Percentiles rank a stretch among this genome's conserved stretches.
phyloP scores from a whole-genome alignment of 2,888 invertebrate species.

The Cataglyphis albicans region DNA sequence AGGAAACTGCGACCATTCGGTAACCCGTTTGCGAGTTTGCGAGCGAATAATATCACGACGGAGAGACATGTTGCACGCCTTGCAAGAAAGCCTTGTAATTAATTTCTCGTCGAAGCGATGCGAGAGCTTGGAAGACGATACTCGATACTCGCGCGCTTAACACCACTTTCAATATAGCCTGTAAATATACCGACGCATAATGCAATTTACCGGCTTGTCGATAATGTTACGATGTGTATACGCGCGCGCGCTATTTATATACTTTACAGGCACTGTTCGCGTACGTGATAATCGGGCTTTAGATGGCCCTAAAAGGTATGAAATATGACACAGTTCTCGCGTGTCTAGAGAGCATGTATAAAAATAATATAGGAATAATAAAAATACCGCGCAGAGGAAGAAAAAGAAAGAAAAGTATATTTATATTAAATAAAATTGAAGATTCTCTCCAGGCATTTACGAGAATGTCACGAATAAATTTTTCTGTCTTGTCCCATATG shows the following conservation, averaged over 20 bases:
- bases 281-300: constrained; percentile 46
- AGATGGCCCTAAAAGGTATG: constrained; percentile 8
- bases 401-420: not conserved
- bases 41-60: constrained; percentile 39
- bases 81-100: constrained; percentile 52
- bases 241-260: constrained; percentile 35
- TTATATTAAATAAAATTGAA: not conserved
- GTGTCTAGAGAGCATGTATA: not conserved
- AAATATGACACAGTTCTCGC: constrained; percentile 20
- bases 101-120: constrained; percentile 50
- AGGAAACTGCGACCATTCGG: constrained; percentile 53
- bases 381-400: constrained; percentile 18
- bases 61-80: constrained; percentile 24
- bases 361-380: constrained; percentile 20
- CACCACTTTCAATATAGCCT: constrained; percentile 49
- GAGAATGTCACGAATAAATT: not conserved
- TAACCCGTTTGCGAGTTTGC: constrained; percentile 65
- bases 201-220: constrained; percentile 53
- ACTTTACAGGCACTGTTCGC: constrained; percentile 42
- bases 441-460: not conserved
- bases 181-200: constrained; percentile 54
- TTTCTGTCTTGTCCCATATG: not conserved
- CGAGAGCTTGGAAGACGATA: constrained; percentile 48
- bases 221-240: constrained; percentile 42
- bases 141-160: constrained; percentile 52